These are phyloP conservation scores for Gymnosoma rotundatum DNA, from an alignment of 2,888 invertebrate species.

Conservation along the genomic window DNA sequence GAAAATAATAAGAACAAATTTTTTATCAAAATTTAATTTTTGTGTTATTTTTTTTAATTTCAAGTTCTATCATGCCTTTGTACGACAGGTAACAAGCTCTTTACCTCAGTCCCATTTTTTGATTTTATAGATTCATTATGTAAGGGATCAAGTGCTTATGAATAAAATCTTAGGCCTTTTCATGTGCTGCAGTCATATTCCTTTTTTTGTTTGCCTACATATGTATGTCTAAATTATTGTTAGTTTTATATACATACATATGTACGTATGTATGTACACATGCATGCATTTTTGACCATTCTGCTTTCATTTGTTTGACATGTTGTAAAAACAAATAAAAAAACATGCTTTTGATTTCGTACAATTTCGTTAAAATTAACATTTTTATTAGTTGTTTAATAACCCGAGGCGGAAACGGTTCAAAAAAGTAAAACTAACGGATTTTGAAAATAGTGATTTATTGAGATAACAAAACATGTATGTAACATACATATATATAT, in stretches of 20 bases:
- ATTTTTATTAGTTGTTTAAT: constrained; percentile 63
- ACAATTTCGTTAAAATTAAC: constrained; percentile 41
- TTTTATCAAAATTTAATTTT: too few relatives aligned
- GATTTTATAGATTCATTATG: not conserved
- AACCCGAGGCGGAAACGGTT: constrained; percentile 63
- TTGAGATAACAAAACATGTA: too few relatives aligned
- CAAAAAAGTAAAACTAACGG: constrained; percentile 28
- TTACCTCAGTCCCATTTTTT: too few relatives aligned
- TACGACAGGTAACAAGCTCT: too few relatives aligned
- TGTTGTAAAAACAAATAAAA: constrained; percentile 54
- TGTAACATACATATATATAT: too few relatives aligned
- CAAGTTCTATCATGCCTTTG: too few relatives aligned
- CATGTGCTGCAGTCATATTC: not conserved
- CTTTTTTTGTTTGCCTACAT: not conserved
- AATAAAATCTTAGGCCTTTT: not conserved
- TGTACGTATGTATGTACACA: not conserved
- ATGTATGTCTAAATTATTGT: constrained; percentile 1
- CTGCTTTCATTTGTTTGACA: constrained; percentile 62
- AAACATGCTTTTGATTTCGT: constrained; percentile 46
- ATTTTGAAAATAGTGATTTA: not conserved
- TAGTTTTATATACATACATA: not conserved
- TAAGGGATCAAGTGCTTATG: constrained; percentile 13
- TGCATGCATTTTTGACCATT: constrained; percentile 24
- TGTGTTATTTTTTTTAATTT: too few relatives aligned
- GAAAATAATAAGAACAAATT: too few relatives aligned